Evolutionary conservation across 2,888 invertebrate species (phyloP), one percentile per base, ranked within the genome.

Genomic region (Lithophane semibrunnea): DNA sequence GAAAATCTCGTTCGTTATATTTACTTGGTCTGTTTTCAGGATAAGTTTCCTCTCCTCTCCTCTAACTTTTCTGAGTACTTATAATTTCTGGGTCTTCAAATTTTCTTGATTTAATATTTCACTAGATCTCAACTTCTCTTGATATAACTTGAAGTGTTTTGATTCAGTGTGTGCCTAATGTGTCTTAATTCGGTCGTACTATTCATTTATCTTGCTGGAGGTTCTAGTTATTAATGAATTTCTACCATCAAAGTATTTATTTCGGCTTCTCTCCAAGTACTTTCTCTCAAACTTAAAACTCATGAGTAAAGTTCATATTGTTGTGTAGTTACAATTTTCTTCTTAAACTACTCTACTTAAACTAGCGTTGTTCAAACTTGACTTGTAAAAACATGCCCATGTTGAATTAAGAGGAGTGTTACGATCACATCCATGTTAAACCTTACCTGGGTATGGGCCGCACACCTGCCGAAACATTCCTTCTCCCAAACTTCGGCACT

Each of bases 401-500:
- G 54, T 29, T 29, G 49, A 49, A 16, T 52, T 73, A 29, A 29
- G 44, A 60, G 12, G 13, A 24, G 16, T 54, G 16, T 29, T 44
- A 12, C 47, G 13, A 78, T 61, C 84, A 79, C 88, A 89, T 94
- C 94, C 93, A 92, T 76, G 89, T 64, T 82, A 89, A 83, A 73
- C 84, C 73, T 81, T 79, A 79, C 84, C 91, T 87, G 73, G 71
- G 81, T 83, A 85, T 81, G 85, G 88, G 86, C 81, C 74, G 92
- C 92, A 93, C 96, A 96, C 96, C 96, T 96, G 96, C 95, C 95
- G 92, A 85, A 88, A 89, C 95, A 96, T 96, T 95, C 96, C 95
- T 91, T 90, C 91, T 93, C 90, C 92, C 89, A 88, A 94, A 93
- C 94, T 93, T 94, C 94, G 92, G 88, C 89, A 91, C 75, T 60